These are phyloP conservation scores for Oxyruncus cristatus DNA, from an alignment of 2,113 vertebrate genomes.

Conservation along the genomic window DNA sequence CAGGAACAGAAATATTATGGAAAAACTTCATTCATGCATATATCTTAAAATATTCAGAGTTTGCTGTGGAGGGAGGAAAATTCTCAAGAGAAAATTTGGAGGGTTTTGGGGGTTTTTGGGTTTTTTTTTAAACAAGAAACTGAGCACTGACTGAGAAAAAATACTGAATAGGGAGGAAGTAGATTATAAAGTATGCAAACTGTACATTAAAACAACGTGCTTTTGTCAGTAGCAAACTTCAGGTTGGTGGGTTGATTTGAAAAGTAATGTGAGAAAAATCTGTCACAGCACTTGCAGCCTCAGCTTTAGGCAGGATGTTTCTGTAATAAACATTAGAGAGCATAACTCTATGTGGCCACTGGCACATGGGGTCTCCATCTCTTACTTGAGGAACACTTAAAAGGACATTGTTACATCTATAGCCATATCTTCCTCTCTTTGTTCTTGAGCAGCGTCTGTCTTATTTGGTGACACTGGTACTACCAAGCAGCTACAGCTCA, in stretches of 20 bases:
- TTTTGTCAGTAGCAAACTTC: background rate
- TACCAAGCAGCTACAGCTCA: background rate
- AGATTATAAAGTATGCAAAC: background rate
- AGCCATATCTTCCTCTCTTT: background rate
- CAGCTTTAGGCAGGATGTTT: background rate
- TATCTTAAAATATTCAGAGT: background rate
- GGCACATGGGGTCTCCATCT: accelerated
- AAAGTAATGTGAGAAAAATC: background rate
- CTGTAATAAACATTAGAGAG: background rate
- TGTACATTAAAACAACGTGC: background rate
- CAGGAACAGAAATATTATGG: background rate
- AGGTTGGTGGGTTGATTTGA: background rate
- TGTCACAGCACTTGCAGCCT: background rate
- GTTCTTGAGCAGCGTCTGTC: background rate
- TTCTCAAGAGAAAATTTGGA: background rate
- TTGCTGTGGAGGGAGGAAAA: background rate
- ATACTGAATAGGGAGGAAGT: background rate
- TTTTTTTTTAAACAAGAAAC: background rate
- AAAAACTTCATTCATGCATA: background rate
- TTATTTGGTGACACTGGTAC: background rate
- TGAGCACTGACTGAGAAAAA: background rate
- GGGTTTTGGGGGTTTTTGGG: background rate
- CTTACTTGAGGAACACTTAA: background rate
- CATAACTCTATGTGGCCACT: accelerated
- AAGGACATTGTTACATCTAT: background rate